Evolutionary conservation across 1,140 invertebrate species (phyloP).

Genomic region (Diorhabda sublineata): DNA sequence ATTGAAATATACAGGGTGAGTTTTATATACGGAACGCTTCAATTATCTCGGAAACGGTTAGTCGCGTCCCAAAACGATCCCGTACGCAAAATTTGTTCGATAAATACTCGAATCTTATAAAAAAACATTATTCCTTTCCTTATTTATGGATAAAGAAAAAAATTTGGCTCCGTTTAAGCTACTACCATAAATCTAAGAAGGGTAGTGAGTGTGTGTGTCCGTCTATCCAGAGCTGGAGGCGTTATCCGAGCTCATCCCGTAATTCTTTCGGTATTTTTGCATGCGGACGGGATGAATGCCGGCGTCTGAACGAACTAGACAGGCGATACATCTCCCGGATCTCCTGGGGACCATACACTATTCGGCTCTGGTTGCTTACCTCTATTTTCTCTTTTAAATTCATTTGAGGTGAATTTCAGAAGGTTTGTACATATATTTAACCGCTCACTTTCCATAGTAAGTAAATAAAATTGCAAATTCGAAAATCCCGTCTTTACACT

Average conservation of each 20-base stretch:
- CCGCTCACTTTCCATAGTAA: no score
- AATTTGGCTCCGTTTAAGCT: slow-evolving; percentile 24
- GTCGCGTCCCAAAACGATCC: no score
- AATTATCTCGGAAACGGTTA: no score
- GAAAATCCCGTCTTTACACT: no score
- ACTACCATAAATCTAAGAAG: slow-evolving; percentile 32
- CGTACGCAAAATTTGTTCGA: no score
- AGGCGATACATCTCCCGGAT: slow-evolving; percentile 37
- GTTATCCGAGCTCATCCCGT: slow-evolving; percentile 32
- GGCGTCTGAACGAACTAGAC: slow-evolving; percentile 40
- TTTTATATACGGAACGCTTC: no score
- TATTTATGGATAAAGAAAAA: slow-evolving; percentile 16
- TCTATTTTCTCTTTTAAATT: slow-evolving; percentile 4
- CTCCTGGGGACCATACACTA: slow-evolving; percentile 36
- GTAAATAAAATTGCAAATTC: no score
- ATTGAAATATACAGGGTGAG: no score
- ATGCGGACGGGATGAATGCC: slow-evolving; percentile 38
- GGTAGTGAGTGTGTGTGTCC: slow-evolving; percentile 28
- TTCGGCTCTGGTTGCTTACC: slow-evolving; percentile 26
- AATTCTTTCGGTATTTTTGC: slow-evolving; percentile 36
- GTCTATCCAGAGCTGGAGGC: slow-evolving; percentile 26
- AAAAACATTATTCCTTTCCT: slow-evolving; percentile 11
- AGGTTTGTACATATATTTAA: no score
- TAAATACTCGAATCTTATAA: background rate
- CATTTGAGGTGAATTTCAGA: background rate